A percentile compares a stretch with the other conserved stretches of the same genome.
Conservation (phyloP, 2,797 vertebrate species). For the Cossypha polioptera region DNA sequence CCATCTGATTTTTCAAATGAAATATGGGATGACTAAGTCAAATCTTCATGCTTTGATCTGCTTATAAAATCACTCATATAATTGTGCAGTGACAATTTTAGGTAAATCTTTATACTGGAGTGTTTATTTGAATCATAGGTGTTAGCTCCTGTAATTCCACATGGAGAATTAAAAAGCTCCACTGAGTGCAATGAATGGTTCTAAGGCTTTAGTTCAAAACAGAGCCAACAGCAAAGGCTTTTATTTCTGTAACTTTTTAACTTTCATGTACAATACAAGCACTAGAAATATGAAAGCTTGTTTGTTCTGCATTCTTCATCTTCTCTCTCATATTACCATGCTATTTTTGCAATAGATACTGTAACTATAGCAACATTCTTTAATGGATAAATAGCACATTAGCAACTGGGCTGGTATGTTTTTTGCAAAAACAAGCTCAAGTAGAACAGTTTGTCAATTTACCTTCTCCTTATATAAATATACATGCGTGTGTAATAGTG, state of each 20-base stretch:
- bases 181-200: not conserved
- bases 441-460: constrained; percentile 6
- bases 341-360: constrained; percentile 58
- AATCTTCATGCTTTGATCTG: not conserved
- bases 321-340: not conserved
- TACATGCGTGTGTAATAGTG: not conserved
- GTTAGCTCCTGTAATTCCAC: not conserved
- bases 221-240: not conserved
- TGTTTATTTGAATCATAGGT: not conserved
- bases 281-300: constrained; percentile 26
- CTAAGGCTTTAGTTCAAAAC: not conserved
- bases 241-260: not conserved
- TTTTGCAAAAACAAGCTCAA: constrained; percentile 41
- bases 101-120: not conserved
- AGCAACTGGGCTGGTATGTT: not conserved
- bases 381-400: constrained; percentile 53
- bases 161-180: not conserved
- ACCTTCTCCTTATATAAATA: not conserved
- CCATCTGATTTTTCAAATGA: not conserved
- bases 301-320: constrained; percentile 37
- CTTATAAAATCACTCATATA: not conserved
- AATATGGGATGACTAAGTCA: not conserved
- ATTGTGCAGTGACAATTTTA: not conserved
- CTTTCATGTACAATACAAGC: not conserved
- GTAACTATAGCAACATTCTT: constrained; percentile 65